These are phyloP conservation scores for Crotalus helleri DNA, from an alignment of 2,113 vertebrate species.

Conservation along the genomic window DNA sequence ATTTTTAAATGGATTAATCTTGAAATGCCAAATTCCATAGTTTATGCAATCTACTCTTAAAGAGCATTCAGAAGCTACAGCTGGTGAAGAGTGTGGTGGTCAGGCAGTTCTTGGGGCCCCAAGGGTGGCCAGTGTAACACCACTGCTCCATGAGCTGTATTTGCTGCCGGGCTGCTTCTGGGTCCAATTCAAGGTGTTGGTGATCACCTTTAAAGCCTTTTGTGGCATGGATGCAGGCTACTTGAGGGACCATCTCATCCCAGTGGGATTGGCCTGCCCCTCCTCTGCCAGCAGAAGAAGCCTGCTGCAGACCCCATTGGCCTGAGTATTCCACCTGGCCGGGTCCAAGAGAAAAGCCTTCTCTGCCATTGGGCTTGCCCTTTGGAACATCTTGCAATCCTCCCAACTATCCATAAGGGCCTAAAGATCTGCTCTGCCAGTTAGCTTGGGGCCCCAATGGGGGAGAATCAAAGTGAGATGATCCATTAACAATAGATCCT, in stretches of 20 bases:
- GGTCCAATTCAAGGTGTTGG: background rate
- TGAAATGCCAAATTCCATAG: background rate
- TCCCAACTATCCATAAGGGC: background rate
- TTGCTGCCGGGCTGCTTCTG: background rate
- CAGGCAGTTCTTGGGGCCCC: background rate
- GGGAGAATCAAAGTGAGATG: background rate
- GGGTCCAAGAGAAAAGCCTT: background rate
- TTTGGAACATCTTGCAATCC: background rate
- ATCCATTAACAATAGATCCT: background rate
- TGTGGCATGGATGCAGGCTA: background rate
- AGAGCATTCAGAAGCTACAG: background rate
- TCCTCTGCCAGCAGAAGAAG: background rate
- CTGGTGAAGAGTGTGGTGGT: background rate
- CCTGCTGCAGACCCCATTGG: background rate
- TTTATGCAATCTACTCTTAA: background rate
- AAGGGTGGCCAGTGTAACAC: background rate
- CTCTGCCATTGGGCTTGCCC: background rate
- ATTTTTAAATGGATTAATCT: background rate
- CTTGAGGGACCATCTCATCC: background rate
- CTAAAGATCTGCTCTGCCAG: background rate
- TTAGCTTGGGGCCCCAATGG: background rate
- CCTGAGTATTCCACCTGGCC: background rate
- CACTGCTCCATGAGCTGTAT: background rate
- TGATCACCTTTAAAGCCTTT: background rate
- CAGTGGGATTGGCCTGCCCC: background rate